Percentiles rank a stretch among this genome's conserved stretches.
phyloP scores from a whole-genome alignment of 2,888 invertebrate genomes.

The Nephrotoma guestfalica region DNA sequence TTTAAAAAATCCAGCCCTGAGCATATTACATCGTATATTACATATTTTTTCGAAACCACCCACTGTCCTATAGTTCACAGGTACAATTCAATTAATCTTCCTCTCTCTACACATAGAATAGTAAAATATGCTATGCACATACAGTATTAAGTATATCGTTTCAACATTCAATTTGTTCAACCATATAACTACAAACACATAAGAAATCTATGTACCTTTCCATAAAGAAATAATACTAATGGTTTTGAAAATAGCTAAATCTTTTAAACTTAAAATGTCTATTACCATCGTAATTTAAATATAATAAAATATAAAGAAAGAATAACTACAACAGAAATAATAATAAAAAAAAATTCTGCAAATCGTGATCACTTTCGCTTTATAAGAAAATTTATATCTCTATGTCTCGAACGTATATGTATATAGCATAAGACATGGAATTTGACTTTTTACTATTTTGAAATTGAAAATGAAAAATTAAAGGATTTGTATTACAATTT shows the following conservation, averaged over 20 bases:
- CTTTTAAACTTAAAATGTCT: background rate
- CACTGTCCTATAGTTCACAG: background rate
- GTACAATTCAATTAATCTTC: background rate
- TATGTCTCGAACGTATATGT: background rate
- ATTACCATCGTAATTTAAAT: background rate
- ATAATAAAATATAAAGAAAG: background rate
- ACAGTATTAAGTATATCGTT: background rate
- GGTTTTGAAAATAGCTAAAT: background rate
- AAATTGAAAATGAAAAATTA: background rate
- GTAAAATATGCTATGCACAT: background rate
- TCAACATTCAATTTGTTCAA: background rate
- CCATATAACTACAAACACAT: background rate
- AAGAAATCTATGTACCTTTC: background rate
- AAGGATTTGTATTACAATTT: background rate
- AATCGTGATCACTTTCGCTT: background rate
- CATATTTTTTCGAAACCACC: background rate
- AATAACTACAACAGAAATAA: background rate
- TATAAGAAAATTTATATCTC: background rate
- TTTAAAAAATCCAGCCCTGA: background rate
- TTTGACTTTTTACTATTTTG: background rate
- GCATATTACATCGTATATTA: background rate
- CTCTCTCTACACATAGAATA: background rate
- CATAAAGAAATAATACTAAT: background rate
- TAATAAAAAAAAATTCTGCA: background rate
- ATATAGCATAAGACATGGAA: background rate